Base-by-base conservation (phyloP, 2,888 invertebrate genomes). In the Onthophagus sagittarius region DNA sequence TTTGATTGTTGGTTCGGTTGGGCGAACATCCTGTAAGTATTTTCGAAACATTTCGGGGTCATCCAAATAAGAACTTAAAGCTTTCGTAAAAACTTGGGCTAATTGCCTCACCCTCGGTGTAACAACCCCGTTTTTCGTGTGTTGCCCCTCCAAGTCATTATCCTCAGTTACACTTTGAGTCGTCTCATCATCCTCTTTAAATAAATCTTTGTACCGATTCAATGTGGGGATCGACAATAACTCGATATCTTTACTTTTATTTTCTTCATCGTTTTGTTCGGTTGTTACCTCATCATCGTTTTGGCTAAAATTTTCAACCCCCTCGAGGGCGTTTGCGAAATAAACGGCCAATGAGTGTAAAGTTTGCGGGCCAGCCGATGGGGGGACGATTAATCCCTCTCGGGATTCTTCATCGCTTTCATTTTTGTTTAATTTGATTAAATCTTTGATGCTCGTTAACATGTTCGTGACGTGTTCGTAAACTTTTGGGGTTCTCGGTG, bases 31-130 rank as follows among this genome's bases (percentile, higher is more conserved):
- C 5, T 92, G 91, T 15, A 95, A 83, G 15, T 92, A 92, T 80
- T 91, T 91, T 77, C 92, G 90, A 79, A 95, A 95, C 71, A 91
- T 91, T n/a, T 91, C 91, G 0, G 95, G 95, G 83, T 95, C 92
- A 83, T 94, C 92, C 3, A 95, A 86, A 78, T 95, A 95, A 0
- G 93, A 93, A 0, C 93, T 92, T 13, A 95, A 84, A 0, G 94
- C 95, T 80, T 94, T 91, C 0, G 94, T 94, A 79, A 95, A 95
- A 2, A 95, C 93, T 84, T 93, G 92, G 0, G 95, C 95, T 3
- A 95, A 84, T 83, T 94, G 93, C 71, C 94, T 88, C 0, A 94
- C 89, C 84, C 92, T 88, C n/a, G 93, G 88, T 76, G 83, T 82
- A 39, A 84, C 87, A 9, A 89, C 88, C 5, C 92, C 83, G 15